Evolutionary conservation across 2,888 invertebrate genomes (phyloP), one percentile per base, ranked within the genome.

Genomic region (Cylloceria caligata): DNA sequence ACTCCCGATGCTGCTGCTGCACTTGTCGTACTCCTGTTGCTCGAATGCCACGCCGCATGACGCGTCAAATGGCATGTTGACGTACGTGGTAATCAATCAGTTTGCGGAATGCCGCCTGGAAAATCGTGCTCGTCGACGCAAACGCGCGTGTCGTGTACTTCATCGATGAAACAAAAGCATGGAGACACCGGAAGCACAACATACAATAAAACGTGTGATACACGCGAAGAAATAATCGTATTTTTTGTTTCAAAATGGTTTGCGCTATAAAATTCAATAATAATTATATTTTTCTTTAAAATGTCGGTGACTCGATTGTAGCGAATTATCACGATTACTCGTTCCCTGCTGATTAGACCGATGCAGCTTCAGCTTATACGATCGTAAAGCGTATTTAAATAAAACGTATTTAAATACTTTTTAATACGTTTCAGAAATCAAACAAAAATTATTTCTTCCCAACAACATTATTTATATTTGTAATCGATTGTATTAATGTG

Each of bases 81-180:
- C 73, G 69, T 57, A 64, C 73, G 69, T 57, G 55, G 65, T 80
- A 77, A 81, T 74, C 73, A 81, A 81, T 78, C 81, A 78, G 64
- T 78, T 64, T 78, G 55, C 65, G 72, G 52, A 73, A 76, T 81
- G 72, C 67, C 65, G 49, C 19, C 39, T 24, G 47, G 45, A 77
- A 77, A 81, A 78, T 77, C 81, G 68, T 49, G 27, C 62, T 36
- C 36, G 21, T 21, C 57, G 30, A 30, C 30, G 30, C 4, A 7
- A 27, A n/a, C 30, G 30, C 30, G n/a, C 57, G 57, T 57, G 57
- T 36, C 30, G 16, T 34, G 60, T 60, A 36, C 60, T 34, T 16
- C 19, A 60, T 34, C 60, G 60, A 60, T 60, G 11, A 60, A 34
- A 34, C 16, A 60, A 60, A 60, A 60, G 16, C 19, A 19, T 36